phyloP scores from a whole-genome alignment of 2,797 vertebrate genomes.

The Brotula barbata region DNA sequence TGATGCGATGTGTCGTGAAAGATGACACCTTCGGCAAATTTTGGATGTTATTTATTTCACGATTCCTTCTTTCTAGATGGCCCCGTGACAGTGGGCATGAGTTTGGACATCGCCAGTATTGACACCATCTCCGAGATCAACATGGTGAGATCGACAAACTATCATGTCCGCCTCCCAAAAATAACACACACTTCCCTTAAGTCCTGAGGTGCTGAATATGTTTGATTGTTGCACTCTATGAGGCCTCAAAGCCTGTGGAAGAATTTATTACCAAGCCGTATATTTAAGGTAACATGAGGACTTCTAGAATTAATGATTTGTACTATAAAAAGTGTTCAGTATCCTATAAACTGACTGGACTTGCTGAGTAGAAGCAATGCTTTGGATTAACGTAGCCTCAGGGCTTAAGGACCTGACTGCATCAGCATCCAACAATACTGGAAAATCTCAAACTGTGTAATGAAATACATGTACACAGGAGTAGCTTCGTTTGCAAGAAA shows the following conservation, averaged over 20 bases:
- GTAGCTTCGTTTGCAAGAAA: constrained; percentile 34
- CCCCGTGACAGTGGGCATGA: constrained; percentile 92
- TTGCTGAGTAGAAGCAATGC: constrained; percentile 46
- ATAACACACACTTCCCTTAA: neutral
- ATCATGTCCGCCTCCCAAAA: neutral
- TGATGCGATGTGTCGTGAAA: neutral
- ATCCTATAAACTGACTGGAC: constrained; percentile 22
- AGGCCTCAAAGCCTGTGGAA: too few relatives aligned
- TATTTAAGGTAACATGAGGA: constrained; percentile 11
- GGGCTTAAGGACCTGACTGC: constrained; percentile 35
- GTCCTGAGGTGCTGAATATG: neutral
- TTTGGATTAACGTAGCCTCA: constrained; percentile 38
- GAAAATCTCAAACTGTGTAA: constrained; percentile 30
- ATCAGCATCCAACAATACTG: constrained; percentile 42
- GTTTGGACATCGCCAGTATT: constrained; percentile 93
- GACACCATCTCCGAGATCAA: constrained; percentile 96
- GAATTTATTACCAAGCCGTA: constrained; percentile 2
- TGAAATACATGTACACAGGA: constrained; percentile 8
- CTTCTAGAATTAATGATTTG: constrained; percentile 4
- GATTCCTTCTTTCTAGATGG: constrained; percentile 75
- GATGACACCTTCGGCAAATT: neutral
- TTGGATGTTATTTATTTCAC: neutral
- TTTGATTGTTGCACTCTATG: neutral
- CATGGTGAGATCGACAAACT: constrained; percentile 80
- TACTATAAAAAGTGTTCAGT: constrained; percentile 3